Percentiles rank a stretch among this genome's conserved stretches.
Conservation (phyloP, 2,113 vertebrate species). For the Notarius lentiginosus region DNA sequence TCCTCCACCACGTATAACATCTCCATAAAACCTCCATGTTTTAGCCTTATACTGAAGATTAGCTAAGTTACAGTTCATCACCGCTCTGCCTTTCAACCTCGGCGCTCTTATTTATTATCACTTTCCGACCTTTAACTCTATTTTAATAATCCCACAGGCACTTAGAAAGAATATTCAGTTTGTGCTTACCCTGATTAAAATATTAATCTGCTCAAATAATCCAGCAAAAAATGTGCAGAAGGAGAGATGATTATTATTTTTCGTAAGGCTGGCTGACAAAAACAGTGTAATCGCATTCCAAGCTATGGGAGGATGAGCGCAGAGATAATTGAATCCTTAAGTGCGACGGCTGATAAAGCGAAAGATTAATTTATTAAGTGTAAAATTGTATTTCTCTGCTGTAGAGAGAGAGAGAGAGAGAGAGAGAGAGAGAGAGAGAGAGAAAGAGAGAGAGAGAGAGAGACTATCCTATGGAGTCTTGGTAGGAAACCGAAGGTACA, state of each 20-base stretch:
- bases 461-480: not conserved
- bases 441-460: not conserved
- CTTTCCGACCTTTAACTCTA: conserved; percentile 24
- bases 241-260: conserved; percentile 41
- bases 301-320: conserved; percentile 41
- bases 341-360: conserved; percentile 37
- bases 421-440: not conserved
- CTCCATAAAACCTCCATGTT: not conserved
- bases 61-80: conserved; percentile 10
- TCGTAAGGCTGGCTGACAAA: conserved; percentile 38
- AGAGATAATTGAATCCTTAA: conserved; percentile 50
- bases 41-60: not conserved
- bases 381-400: conserved; percentile 42
- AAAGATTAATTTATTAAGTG: conserved; percentile 44
- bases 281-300: conserved; percentile 38
- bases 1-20: not conserved
- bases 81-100: not conserved
- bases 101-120: not conserved
- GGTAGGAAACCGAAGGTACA: not conserved
- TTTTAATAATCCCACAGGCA: conserved; percentile 22
- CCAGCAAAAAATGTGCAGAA: conserved; percentile 35
- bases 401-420: not conserved
- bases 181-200: conserved; percentile 53
- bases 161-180: conserved; percentile 43
- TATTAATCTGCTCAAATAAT: conserved; percentile 54